Evolutionary conservation across 2,888 invertebrate species (phyloP), one percentile per base, ranked within the genome.

Genomic region (Volucella bombylans): DNA sequence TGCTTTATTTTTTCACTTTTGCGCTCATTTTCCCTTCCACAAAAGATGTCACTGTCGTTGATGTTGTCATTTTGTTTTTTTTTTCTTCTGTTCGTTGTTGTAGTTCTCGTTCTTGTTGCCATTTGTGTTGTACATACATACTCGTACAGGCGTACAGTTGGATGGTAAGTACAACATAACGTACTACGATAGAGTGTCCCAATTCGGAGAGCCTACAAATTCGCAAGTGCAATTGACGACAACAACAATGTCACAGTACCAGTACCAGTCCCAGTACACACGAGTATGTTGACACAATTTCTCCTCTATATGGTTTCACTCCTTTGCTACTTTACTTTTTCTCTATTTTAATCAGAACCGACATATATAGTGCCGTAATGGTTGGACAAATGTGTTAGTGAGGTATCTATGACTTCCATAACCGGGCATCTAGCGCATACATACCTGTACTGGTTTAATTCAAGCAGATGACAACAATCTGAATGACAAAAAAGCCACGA

Each of bases 1-100:
- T 43, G 39, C 57, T 57, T 57, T 54, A 31, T 54, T 31, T 54
- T 15, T 3, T 73, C 45, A 11, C 64, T 64, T 49, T 54, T 71
- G 55, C 57, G 50, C 64, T 59, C 49, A 39, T 59, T 62, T 69
- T 74, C 73, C 14, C 68, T 64, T 81, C 64, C 74, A 68, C 68
- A 59, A 81, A 81, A 81, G 81, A 81, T 81, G 81, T 81, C 81
- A 81, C 68, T 81, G 74, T 64, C 80, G 73, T 68, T 62, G 73
- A 61, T 65, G 59, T 59, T 62, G 45, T 59, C 31, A 6, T 31
- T 31, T n/a, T n/a, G n/a, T n/a, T n/a, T n/a, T 23, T 4, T 31
- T 31, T 31, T 31, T 23, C 18, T 31, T 31, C 31, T 4, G 31
- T 31, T 81, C 81, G 76, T 57, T 81, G 74, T 64, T 74, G 73